Conservation (phyloP, 1,140 invertebrate genomes). For the Leptonema lineaticorne region DNA sequence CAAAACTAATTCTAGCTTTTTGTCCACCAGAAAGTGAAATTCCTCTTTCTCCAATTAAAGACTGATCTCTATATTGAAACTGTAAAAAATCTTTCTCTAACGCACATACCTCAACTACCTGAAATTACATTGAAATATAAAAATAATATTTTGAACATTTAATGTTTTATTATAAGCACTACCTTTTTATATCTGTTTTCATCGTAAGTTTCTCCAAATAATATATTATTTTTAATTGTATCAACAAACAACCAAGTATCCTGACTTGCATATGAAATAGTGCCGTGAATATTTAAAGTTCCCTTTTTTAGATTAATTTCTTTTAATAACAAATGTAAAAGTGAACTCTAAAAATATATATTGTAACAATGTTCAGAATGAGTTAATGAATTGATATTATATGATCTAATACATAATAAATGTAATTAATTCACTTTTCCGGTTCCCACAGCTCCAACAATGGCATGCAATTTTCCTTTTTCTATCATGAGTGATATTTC, state of each 20-base stretch:
- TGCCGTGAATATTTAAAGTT: slow-evolving; percentile 61
- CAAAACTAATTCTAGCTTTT: slow-evolving; percentile 64
- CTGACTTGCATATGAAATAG: slow-evolving; percentile 72
- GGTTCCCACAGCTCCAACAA: slow-evolving; percentile 70
- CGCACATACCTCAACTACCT: slow-evolving; percentile 60
- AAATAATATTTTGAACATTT: not conserved
- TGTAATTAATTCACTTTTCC: slow-evolving; percentile 64
- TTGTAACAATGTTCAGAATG: not conserved
- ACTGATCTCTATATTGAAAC: slow-evolving; percentile 70
- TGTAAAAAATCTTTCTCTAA: slow-evolving; percentile 69
- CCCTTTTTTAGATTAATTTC: slow-evolving; percentile 69
- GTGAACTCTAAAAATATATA: slow-evolving; percentile 60
- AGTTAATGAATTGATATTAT: not conserved
- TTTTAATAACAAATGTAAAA: slow-evolving; percentile 71
- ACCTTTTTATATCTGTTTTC: slow-evolving; percentile 70
- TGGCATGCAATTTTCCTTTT: slow-evolving; percentile 62
- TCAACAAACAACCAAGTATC: slow-evolving; percentile 77
- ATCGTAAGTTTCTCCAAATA: slow-evolving; percentile 74
- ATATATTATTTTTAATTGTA: slow-evolving; percentile 74
- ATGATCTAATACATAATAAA: not conserved
- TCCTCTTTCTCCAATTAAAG: slow-evolving; percentile 82
- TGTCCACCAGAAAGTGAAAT: slow-evolving; percentile 78
- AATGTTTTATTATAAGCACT: not conserved
- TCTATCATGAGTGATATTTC: slow-evolving; percentile 59
- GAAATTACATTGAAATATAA: not conserved